Evolutionary conservation across 2,797 vertebrate species (phyloP).

Genomic region (Hemitrygon akajei): DNA sequence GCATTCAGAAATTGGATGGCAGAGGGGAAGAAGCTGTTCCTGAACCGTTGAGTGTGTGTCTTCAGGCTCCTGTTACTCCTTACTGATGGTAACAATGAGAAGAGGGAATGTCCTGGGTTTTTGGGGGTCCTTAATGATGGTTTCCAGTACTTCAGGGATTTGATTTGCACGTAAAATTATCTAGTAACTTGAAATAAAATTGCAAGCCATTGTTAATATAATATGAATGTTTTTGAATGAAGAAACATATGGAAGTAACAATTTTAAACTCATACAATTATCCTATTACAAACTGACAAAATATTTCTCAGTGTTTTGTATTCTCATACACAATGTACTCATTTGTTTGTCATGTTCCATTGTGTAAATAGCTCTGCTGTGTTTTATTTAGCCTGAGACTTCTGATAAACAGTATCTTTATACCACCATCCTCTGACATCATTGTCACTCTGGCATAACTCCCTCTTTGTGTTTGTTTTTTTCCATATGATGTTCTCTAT

Average conservation of each 20-base stretch:
- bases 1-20: neutral
- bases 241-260: neutral
- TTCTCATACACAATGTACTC: neutral
- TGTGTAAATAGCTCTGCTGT: neutral
- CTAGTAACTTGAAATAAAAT: neutral
- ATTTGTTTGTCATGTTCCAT: neutral
- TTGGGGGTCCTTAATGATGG: no score
- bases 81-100: no score
- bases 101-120: no score
- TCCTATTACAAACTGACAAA: neutral
- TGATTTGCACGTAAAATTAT: neutral
- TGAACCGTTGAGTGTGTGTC: no score
- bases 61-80: no score
- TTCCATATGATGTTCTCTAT: neutral
- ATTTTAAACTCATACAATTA: neutral
- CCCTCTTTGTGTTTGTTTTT: neutral
- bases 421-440: conserved; percentile 1
- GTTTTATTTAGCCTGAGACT: neutral
- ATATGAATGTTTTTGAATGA: neutral
- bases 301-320: neutral
- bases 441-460: neutral
- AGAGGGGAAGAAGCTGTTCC: no score
- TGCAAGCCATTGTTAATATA: neutral
- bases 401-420: neutral
- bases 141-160: neutral